Evolutionary conservation across 1,140 invertebrate species (phyloP), one percentile per base, ranked within the genome.

Genomic region (Caenorhabditis remanei): DNA sequence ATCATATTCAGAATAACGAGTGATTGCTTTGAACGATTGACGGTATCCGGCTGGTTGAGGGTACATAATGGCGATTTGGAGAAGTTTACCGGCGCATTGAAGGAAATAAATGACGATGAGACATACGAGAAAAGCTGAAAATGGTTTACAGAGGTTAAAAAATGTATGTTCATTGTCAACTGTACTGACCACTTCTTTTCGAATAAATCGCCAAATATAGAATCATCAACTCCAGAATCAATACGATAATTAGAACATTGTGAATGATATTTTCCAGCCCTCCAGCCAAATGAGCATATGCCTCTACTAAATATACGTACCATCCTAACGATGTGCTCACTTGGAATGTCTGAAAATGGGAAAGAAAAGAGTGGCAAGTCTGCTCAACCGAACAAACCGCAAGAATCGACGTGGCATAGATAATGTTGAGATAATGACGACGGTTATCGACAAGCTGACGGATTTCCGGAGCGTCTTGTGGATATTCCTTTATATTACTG

Each of bases 401-500:
- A 4, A 79, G 43, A 50, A 79, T 79, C 4, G 46, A 13, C 4
- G 71, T 24, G 19, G 46, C 71, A n/a, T 48, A 79, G 40, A 79
- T 24, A 4, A 79, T n/a, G 21, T 50, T 79, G 46, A 79, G 11
- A 79, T 50, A 79, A 7, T 79, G 71, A 50, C 71, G 71, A 50
- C 71, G 71, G 19, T 24, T n/a, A 24, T 79, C 71, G n/a, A 79
- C 46, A 46, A 24, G 19, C n/a, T 50, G 46, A 79, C 71, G 71
- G 46, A 79, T 79, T 11, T 50, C 71, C 14, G 19, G 13, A 9
- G 71, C 71, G 24, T 79, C n/a, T 50, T 79, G 7, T 53, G 71
- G 71, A 79, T 79, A 79, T 79, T 79, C 65, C 19, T 43, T 71
- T 71, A 43, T 43, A 43, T 19, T 71, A 13, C 65, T 71, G 41